Percentiles rank a stretch among this genome's conserved stretches.
Evolutionary conservation across 2,888 invertebrate genomes (phyloP).

Genomic region (Apamea epomidion): DNA sequence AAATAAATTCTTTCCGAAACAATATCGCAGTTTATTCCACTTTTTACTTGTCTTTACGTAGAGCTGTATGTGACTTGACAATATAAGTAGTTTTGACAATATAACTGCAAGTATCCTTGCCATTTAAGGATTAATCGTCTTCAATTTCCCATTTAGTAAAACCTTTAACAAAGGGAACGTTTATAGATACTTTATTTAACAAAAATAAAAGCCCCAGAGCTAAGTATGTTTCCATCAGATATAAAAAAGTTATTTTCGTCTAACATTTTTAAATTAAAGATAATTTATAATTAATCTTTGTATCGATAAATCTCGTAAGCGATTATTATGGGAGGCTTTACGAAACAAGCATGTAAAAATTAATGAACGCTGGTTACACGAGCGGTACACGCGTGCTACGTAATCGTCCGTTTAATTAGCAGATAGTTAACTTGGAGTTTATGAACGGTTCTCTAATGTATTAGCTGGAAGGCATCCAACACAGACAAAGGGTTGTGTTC

Average conservation of each 20-base stretch:
- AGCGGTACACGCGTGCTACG: slow-evolving; percentile 70
- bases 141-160: slow-evolving; percentile 40
- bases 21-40: slow-evolving; percentile 44
- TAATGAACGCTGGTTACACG: slow-evolving; percentile 72
- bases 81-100: slow-evolving; percentile 53
- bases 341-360: slow-evolving; percentile 66
- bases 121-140: slow-evolving; percentile 43
- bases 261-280: slow-evolving; percentile 56
- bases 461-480: slow-evolving; percentile 55
- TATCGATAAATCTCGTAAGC: slow-evolving; percentile 52
- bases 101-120: slow-evolving; percentile 50
- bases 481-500: slow-evolving; percentile 29
- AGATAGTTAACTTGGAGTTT: slow-evolving; percentile 56
- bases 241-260: slow-evolving; percentile 52
- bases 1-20: slow-evolving; percentile 45
- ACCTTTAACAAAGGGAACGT: slow-evolving; percentile 26
- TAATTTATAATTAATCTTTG: slow-evolving; percentile 56
- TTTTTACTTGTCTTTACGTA: slow-evolving; percentile 37
- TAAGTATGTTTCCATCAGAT: slow-evolving; percentile 9
- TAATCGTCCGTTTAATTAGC: slow-evolving; percentile 73
- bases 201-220: background rate
- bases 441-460: slow-evolving; percentile 54
- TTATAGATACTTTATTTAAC: slow-evolving; percentile 8
- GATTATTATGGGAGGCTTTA: slow-evolving; percentile 45
- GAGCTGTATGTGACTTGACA: slow-evolving; percentile 40